Evolutionary conservation across 2,888 invertebrate species (phyloP), one percentile per base, ranked within the genome.

Genomic region (Philhelius pedissequus): DNA sequence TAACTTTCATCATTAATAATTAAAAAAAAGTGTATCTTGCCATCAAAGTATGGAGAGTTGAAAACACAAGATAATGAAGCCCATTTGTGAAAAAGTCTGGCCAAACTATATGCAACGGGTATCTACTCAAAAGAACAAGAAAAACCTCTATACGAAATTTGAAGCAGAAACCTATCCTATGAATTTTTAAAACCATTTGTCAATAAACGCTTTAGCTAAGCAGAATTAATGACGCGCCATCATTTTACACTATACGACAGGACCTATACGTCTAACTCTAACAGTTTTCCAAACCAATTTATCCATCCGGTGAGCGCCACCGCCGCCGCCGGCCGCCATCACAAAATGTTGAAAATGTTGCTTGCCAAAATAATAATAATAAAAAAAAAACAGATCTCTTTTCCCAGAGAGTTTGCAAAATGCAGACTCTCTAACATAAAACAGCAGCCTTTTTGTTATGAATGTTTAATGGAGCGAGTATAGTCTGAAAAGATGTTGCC

Each of bases 171-270:
- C 18, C 22, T 77, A 48, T 52, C 74, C 56, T 43, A 75, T 83
- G 74, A 79, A 83, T 83, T 74, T 56, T 79, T 68, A 79, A 83
- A 71, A 70, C 70, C 79, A 58, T 83, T 79, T 75, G 79, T 83
- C 83, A 79, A 83, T 83, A 79, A 83, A 83, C 74, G 79, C 70
- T 74, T 70, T 30, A 75, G 58, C n/a, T n/a, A 58, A 83, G 64
- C 64, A 45, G 22, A 79, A 83, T 83, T 83, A 83, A 83, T 74
- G 83, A 75, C 74, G 68, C 66, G 40, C 70, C 80, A 69, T 56
- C 62, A 68, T 32, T 66, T 52, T 22, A 22, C 43, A 43, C 40
- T 62, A 38, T 52, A 5, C 70, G 22, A 69, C 32, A 73, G 48
- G 20, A 32, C 9, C 52, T 25, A 22, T 25, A 43, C 9, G 25